These are phyloP conservation scores for Acanthaster planci DNA, from an alignment of 35 echinoderm and acorn worm species.

Conservation along the genomic window DNA sequence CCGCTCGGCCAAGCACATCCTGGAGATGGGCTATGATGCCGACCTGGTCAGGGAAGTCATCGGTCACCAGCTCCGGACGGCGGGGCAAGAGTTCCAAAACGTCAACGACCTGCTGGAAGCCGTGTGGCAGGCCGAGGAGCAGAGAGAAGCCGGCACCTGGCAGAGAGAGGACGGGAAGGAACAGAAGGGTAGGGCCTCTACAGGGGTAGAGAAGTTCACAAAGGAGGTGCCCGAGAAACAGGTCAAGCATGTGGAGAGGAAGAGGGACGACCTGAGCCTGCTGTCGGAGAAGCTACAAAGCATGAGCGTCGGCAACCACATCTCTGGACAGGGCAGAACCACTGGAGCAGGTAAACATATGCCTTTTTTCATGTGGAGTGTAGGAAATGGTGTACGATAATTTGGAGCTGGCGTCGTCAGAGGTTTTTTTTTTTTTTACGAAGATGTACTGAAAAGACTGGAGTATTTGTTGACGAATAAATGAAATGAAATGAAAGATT, in stretches of 20 bases:
- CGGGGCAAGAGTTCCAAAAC: not conserved
- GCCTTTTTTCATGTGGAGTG: no score
- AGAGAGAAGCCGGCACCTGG: no score
- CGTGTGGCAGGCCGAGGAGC: constrained; percentile 54
- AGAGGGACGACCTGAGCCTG: not conserved
- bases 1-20: constrained; percentile 35
- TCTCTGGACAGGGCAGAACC: not conserved
- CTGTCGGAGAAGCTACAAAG: not conserved
- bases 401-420: no score
- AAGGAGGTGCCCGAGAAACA: not conserved
- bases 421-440: no score
- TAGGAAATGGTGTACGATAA: no score
- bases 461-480: no score
- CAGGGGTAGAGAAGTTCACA: not conserved
- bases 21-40: constrained; percentile 83
- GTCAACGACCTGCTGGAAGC: constrained; percentile 60
- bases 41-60: constrained; percentile 41
- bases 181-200: not conserved
- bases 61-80: constrained; percentile 23
- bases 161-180: no score
- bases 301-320: not conserved
- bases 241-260: no score
- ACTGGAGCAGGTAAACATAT: not conserved
- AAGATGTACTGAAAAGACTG: no score
- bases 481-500: no score